Conservation (phyloP, 2,113 vertebrate genomes). For the Protobothrops flavoviridis region DNA sequence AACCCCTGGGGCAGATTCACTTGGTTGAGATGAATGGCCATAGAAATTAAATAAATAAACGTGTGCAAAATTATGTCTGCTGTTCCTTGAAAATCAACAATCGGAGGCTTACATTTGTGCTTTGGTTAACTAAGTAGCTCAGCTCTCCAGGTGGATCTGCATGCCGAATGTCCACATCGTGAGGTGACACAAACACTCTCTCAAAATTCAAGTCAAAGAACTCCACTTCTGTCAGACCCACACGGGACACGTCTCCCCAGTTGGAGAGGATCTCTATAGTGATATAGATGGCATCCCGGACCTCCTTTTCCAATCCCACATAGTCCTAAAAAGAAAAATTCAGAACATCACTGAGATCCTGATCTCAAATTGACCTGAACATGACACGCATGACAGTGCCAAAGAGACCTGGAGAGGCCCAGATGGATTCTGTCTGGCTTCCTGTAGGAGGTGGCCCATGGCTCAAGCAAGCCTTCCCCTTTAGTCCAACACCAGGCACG, state of each 20-base stretch:
- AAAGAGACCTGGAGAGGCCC: background rate
- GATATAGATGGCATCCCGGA: slow-evolving; percentile 79
- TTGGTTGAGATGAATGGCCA: background rate
- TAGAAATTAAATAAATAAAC: background rate
- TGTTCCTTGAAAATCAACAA: background rate
- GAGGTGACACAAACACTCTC: slow-evolving; percentile 87
- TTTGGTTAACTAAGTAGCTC: slow-evolving; percentile 82
- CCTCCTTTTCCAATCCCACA: slow-evolving; percentile 24
- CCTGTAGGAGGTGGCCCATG: background rate
- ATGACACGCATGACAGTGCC: too few species aligned
- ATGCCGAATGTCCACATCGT: slow-evolving; percentile 88
- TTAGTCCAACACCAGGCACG: too few species aligned
- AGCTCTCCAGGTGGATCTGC: slow-evolving; percentile 78
- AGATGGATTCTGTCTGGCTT: background rate
- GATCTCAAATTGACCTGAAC: background rate
- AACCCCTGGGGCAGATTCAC: background rate
- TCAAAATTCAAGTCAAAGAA: slow-evolving; percentile 83
- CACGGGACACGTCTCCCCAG: slow-evolving; percentile 80
- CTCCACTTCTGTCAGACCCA: slow-evolving; percentile 89
- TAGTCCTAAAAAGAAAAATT: background rate
- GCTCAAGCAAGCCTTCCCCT: background rate
- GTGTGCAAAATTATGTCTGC: background rate
- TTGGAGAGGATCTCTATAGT: slow-evolving; percentile 95
- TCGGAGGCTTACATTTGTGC: slow-evolving; percentile 74
- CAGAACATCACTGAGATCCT: too few species aligned